Base-by-base conservation (phyloP, 2,113 vertebrate species). In the Takifugu flavidus region DNA sequence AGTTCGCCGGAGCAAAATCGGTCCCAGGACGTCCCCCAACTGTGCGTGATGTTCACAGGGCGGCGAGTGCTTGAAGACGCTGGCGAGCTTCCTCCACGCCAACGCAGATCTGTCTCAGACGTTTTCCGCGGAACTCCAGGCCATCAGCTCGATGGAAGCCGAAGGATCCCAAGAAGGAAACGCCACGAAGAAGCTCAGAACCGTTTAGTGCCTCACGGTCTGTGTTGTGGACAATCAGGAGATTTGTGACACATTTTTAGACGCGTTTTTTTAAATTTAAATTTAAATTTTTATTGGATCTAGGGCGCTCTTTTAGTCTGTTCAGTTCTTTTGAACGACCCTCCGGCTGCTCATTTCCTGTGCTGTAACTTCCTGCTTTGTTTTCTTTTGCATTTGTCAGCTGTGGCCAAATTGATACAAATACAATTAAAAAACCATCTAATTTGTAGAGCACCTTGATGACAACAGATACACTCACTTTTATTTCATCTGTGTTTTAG, bases 101-200 rank as follows among this genome's bases (percentile, higher is more conserved):
- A 80, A 89, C 65, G 62, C 56, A 63, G 89, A 90, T 50, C 80
- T 90, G 66, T n/a, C 62, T 1, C 67, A 75, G 52, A 71, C 31
- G 57, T 89, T 90, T 68, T 81, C 79, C n/a, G 15, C 53, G 49
- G 77, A 87, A 57, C 86, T 89, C 4, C 59, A 63, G 61, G 39
- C 57, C 50, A 78, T 49, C 46, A 49, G 15, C 46, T 6, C 14
- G 6, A 6, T n/a, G 14, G 4, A n/a, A 15, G 13, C 46, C 4
- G 46, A 15, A 15, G 15, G 20, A 5, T 31, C 29, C 15, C 7
- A 46, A 46, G n/a, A 15, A 15, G 46, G n/a, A n/a, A 49, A 3
- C 3, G 46, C 43, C 13, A n/a, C 4, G 13, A 49, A 49, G 46
- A 49, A 15, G n/a, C 46, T 49, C n/a, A 20, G 7, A n/a, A 20